phyloP scores from a whole-genome alignment of 2,797 vertebrate genomes.

The Phataginus tricuspis region DNA sequence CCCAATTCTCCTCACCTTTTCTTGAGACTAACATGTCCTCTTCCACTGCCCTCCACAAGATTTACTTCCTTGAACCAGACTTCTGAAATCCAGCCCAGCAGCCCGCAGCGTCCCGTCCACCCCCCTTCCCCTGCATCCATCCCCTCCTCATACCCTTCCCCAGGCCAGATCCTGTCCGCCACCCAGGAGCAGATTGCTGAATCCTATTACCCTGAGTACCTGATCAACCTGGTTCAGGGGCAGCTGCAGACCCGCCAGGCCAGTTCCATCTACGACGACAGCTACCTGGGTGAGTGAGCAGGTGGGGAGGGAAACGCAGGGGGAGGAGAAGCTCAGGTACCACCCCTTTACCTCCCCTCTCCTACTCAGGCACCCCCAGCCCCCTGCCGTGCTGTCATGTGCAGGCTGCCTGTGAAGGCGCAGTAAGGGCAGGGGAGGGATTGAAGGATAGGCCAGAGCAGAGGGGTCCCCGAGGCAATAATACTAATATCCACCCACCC shows the following conservation, averaged over 20 bases:
- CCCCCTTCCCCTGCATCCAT: not conserved
- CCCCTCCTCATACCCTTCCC: constrained; percentile 8
- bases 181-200: constrained; percentile 91
- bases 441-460: not conserved
- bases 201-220: constrained; percentile 90
- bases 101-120: not conserved
- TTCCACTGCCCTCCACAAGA: constrained; percentile 82
- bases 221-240: constrained; percentile 90
- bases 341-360: not conserved
- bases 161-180: constrained; percentile 94
- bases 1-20: not conserved
- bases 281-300: constrained; percentile 90
- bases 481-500: not conserved
- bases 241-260: constrained; percentile 92
- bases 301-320: too few species aligned
- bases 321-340: not conserved
- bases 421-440: too few species aligned
- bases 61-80: not conserved
- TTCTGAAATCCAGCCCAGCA: not conserved
- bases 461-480: not conserved
- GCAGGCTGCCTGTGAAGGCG: not conserved
- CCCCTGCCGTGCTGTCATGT: not conserved
- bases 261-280: constrained; percentile 89
- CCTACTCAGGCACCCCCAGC: not conserved
- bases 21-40: constrained; percentile 87